These are phyloP conservation scores for Orchesellides sinensis DNA, from an alignment of 2,888 invertebrate species.

Conservation along the genomic window DNA sequence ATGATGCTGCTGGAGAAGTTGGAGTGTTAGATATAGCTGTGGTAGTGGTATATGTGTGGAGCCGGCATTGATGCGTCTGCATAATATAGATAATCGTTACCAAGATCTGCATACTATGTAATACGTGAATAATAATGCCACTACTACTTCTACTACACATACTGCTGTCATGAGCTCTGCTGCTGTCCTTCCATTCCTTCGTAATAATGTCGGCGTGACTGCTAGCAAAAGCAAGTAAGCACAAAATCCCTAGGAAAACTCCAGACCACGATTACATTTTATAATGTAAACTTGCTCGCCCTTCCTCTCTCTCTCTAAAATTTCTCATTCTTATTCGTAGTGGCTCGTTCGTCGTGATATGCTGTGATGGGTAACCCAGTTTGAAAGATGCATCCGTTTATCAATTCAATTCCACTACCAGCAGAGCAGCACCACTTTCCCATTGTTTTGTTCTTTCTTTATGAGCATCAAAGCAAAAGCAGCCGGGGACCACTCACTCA, in stretches of 20 bases:
- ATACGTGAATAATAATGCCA: constrained; percentile 22
- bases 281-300: constrained; percentile 11
- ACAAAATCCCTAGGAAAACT: constrained; percentile 47
- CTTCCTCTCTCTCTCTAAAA: constrained; percentile 19
- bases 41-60: too few species aligned
- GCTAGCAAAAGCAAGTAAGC: constrained; percentile 4
- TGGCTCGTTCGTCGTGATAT: constrained; percentile 38
- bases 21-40: too few species aligned
- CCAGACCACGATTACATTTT: constrained; percentile 50
- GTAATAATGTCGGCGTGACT: constrained; percentile 50
- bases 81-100: constrained; percentile 47
- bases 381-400: constrained; percentile 56
- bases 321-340: constrained; percentile 38
- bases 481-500: constrained; percentile 24
- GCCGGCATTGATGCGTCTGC: constrained; percentile 34
- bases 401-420: constrained; percentile 47
- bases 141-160: neutral
- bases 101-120: constrained; percentile 37
- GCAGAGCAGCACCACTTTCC: constrained; percentile 32
- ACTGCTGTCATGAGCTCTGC: constrained; percentile 23
- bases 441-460: constrained; percentile 47
- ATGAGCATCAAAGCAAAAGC: constrained; percentile 41
- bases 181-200: constrained; percentile 40
- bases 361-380: constrained; percentile 53
- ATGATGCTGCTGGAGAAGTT: too few species aligned